These are phyloP conservation scores for Mimas tiliae DNA, from an alignment of 2,888 invertebrate species.

Conservation along the genomic window DNA sequence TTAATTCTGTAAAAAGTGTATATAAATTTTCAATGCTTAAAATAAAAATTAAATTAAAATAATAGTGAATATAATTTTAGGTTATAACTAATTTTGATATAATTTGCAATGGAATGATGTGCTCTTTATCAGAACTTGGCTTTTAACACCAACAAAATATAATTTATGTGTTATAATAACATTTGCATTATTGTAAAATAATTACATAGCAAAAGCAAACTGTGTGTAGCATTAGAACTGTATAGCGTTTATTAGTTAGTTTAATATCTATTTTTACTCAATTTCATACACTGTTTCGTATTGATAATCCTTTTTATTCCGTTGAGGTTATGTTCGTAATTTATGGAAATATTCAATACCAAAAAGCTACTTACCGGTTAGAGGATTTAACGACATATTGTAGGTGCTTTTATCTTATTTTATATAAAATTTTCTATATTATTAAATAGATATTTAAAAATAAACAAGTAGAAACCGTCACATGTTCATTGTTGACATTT, in stretches of 20 bases:
- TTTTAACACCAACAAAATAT: no score
- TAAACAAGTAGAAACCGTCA: neutral
- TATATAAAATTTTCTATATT: neutral
- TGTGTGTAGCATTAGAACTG: no score
- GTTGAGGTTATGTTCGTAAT: slow-evolving; percentile 46
- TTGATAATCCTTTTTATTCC: slow-evolving; percentile 29
- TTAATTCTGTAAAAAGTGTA: slow-evolving; percentile 67
- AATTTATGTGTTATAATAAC: no score
- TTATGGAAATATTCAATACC: neutral
- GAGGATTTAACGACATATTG: slow-evolving; percentile 68
- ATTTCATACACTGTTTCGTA: neutral
- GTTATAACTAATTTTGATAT: no score
- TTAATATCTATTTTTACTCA: no score
- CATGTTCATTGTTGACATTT: slow-evolving; percentile 24
- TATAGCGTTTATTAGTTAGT: no score
- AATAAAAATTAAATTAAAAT: no score
- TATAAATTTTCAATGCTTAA: neutral
- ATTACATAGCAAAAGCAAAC: no score
- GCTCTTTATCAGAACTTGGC: no score
- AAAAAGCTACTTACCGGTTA: slow-evolving; percentile 61
- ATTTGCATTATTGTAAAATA: no score
- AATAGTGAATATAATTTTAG: no score
- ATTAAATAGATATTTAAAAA: neutral
- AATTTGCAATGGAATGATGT: no score
- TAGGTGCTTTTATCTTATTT: neutral